A percentile compares a stretch with the other conserved stretches of the same genome.
Evolutionary conservation across 2,888 invertebrate genomes (phyloP).

Genomic region (Ochropleura plecta): DNA sequence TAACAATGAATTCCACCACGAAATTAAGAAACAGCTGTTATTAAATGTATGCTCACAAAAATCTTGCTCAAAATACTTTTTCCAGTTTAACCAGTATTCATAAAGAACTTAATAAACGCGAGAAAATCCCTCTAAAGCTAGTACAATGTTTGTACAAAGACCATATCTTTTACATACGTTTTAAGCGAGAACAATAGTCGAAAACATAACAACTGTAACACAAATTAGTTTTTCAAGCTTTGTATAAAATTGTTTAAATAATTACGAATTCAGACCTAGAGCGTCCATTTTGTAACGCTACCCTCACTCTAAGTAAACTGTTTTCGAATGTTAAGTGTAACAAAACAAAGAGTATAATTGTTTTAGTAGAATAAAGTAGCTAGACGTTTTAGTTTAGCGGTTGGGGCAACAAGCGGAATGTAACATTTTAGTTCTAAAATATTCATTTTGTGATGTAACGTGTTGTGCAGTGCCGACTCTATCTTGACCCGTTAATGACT

Average conservation of each 20-base stretch:
- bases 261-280: conserved; percentile 44
- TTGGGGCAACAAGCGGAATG: conserved; percentile 37
- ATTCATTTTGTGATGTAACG: conserved; percentile 39
- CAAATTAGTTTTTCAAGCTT: conserved; percentile 63
- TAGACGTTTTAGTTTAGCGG: conserved; percentile 55
- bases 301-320: conserved; percentile 62
- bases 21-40: conserved; percentile 6
- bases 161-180: conserved; percentile 51
- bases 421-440: conserved; percentile 50
- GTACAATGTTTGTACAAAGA: conserved; percentile 34
- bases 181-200: conserved; percentile 50
- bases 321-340: conserved; percentile 67
- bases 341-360: conserved; percentile 67
- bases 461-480: neutral
- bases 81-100: neutral
- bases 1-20: neutral
- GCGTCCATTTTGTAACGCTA: conserved; percentile 56
- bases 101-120: conserved; percentile 17
- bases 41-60: conserved; percentile 6
- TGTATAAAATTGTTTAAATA: conserved; percentile 62
- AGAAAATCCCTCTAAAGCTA: conserved; percentile 6
- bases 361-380: conserved; percentile 61
- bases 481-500: neutral
- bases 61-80: conserved; percentile 5
- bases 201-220: conserved; percentile 48